Percentiles rank a stretch among this genome's conserved stretches.
These are phyloP conservation scores for Scaeva pyrastri DNA, from an alignment of 2,888 invertebrate genomes.

Conservation along the genomic window DNA sequence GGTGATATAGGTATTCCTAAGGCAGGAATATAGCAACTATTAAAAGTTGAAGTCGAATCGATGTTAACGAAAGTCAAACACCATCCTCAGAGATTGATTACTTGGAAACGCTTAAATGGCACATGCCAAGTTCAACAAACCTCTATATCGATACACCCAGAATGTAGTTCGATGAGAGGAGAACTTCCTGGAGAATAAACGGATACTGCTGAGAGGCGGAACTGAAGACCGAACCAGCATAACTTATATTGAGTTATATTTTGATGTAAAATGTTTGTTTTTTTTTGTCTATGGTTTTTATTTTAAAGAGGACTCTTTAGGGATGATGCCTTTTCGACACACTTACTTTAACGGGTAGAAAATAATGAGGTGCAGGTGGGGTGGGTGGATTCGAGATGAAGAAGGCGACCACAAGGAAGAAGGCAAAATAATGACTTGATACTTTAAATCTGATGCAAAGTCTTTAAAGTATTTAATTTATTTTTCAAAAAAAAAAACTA, in stretches of 20 bases:
- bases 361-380: constrained; percentile 15
- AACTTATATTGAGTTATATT: neutral
- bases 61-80: neutral
- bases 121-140: constrained; percentile 17
- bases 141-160: neutral
- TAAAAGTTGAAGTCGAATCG: neutral
- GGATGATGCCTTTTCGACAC: neutral
- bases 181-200: neutral
- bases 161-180: neutral
- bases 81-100: constrained; percentile 39
- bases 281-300: too few relatives aligned
- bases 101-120: neutral
- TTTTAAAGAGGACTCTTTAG: neutral
- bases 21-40: too few relatives aligned
- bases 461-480: neutral
- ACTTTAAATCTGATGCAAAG: neutral
- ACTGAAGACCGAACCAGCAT: neutral
- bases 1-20: too few relatives aligned
- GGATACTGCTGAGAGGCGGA: neutral
- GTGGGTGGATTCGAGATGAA: too few relatives aligned
- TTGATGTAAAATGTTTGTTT: neutral
- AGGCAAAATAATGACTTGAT: neutral
- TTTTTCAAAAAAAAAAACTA: too few relatives aligned
- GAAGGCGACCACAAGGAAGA: too few relatives aligned
- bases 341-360: neutral